A percentile compares a stretch with the other conserved stretches of the same genome.
phyloP scores from a whole-genome alignment of 2,888 invertebrate genomes.

The Torymus aiolomorphi region DNA sequence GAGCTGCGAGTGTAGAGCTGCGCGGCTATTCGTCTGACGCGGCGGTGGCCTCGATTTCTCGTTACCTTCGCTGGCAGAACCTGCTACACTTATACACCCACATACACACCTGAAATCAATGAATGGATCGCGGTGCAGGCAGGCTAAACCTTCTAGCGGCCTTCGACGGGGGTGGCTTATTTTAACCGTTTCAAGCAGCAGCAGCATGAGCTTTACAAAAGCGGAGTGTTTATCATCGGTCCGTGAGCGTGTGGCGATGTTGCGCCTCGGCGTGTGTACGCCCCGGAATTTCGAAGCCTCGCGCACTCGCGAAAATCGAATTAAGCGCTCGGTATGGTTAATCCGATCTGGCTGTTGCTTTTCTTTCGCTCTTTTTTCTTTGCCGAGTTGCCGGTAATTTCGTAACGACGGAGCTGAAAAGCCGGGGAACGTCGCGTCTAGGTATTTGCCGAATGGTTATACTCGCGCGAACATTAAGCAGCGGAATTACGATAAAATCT shows the following conservation, averaged over 20 bases:
- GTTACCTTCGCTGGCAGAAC: conserved; percentile 35
- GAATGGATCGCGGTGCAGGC: conserved; percentile 23
- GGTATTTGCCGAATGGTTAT: too few relatives aligned
- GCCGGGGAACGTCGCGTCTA: too few relatives aligned
- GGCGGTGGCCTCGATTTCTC: conserved; percentile 44
- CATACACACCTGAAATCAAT: conserved; percentile 31
- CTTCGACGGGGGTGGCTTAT: conserved; percentile 8
- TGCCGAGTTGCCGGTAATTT: too few relatives aligned
- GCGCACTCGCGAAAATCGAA: conserved; percentile 2
- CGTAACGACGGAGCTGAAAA: neutral
- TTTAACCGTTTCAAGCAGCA: neutral
- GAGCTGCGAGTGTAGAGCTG: neutral
- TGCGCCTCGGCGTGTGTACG: too few relatives aligned
- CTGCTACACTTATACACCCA: neutral
- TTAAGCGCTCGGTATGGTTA: neutral
- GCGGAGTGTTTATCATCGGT: too few relatives aligned
- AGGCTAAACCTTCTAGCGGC: neutral
- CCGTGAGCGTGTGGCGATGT: too few relatives aligned
- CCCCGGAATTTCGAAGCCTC: conserved; percentile 21
- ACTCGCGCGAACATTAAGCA: too few relatives aligned
- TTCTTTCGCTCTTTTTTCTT: neutral
- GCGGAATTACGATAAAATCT: too few relatives aligned
- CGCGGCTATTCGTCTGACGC: neutral
- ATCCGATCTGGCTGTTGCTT: conserved; percentile 25
- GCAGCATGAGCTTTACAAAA: too few relatives aligned